Percentiles rank a stretch among this genome's conserved stretches.
These are phyloP conservation scores for Metridium senile DNA, from an alignment of 92 coral and sea anemone species.

Conservation along the genomic window DNA sequence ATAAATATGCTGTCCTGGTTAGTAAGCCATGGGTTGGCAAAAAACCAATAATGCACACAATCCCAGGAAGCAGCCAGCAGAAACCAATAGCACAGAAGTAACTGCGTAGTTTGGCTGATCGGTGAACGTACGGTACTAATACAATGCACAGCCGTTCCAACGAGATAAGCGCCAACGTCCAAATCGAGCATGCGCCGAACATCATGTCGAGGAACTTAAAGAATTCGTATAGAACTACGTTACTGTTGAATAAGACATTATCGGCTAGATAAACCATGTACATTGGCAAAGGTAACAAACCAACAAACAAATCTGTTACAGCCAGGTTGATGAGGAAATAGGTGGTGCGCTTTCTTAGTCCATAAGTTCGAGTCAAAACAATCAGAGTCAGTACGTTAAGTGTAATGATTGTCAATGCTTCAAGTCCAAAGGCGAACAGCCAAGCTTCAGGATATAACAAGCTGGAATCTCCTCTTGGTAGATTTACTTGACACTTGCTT, in stretches of 20 bases:
- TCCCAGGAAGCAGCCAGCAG: slow-evolving; percentile 35
- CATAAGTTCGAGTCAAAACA: slow-evolving; percentile 28
- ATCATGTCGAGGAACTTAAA: slow-evolving; percentile 43
- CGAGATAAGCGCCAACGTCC: slow-evolving; percentile 49
- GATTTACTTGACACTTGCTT: background rate
- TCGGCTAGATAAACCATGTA: slow-evolving; percentile 33
- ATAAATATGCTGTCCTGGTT: slow-evolving; percentile 25
- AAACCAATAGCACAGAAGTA: slow-evolving; percentile 34
- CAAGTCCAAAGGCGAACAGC: slow-evolving; percentile 36
- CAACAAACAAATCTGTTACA: slow-evolving; percentile 38
- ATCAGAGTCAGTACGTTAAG: slow-evolving; percentile 36
- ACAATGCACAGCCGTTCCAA: slow-evolving; percentile 38
- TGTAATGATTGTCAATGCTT: slow-evolving; percentile 21
- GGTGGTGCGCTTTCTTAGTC: slow-evolving; percentile 33
- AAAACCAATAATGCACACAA: slow-evolving; percentile 7
- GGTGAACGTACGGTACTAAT: slow-evolving; percentile 24
- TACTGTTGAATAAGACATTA: background rate
- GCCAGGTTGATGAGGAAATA: slow-evolving; percentile 37
- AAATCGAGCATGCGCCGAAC: slow-evolving; percentile 46
- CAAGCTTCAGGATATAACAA: slow-evolving; percentile 17
- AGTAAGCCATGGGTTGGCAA: slow-evolving; percentile 21
- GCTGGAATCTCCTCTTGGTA: background rate
- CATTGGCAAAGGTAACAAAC: slow-evolving; percentile 34
- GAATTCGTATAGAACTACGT: background rate
- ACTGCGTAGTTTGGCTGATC: slow-evolving; percentile 14